Percentiles rank a stretch among this genome's conserved stretches.
phyloP scores from a whole-genome alignment of 2,888 invertebrate species.

The Drosophila kambysellisi region DNA sequence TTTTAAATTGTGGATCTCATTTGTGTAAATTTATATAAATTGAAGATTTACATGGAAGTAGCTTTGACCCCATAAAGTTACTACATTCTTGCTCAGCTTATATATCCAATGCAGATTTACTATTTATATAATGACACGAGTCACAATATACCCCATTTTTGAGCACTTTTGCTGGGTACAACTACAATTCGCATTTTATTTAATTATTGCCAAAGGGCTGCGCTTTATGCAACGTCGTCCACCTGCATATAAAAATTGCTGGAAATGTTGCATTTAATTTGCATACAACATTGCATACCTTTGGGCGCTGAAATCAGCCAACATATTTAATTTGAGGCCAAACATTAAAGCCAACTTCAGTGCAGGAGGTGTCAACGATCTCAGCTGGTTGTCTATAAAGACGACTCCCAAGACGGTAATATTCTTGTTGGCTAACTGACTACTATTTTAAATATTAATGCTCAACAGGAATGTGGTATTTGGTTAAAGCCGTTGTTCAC shows the following conservation, averaged over 20 bases:
- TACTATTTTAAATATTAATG: conserved; percentile 64
- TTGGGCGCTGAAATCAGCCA: conserved; percentile 16
- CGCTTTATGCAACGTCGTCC: conserved; percentile 27
- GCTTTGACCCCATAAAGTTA: background rate
- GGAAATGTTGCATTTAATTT: conserved; percentile 48
- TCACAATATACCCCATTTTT: conserved; percentile 6
- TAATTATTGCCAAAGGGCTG: conserved; percentile 68
- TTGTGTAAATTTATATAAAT: background rate
- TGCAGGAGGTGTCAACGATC: conserved; percentile 50
- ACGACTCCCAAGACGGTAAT: conserved; percentile 62
- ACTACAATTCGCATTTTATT: conserved; percentile 64
- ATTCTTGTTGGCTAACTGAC: conserved; percentile 23
- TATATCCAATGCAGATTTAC: too few species aligned
- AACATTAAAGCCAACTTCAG: conserved; percentile 22
- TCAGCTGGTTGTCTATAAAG: conserved; percentile 39
- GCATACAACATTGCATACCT: conserved; percentile 43
- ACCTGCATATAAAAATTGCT: conserved; percentile 35
- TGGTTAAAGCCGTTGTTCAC: conserved; percentile 33
- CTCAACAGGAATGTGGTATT: conserved; percentile 4
- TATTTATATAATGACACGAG: too few species aligned
- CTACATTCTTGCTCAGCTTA: background rate
- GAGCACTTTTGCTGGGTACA: conserved; percentile 6
- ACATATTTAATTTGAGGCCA: conserved; percentile 17
- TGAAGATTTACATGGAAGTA: background rate
- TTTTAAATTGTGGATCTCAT: background rate